These are phyloP conservation scores for Limnephilus rhombicus DNA, from an alignment of 2,888 invertebrate species.

Conservation along the genomic window DNA sequence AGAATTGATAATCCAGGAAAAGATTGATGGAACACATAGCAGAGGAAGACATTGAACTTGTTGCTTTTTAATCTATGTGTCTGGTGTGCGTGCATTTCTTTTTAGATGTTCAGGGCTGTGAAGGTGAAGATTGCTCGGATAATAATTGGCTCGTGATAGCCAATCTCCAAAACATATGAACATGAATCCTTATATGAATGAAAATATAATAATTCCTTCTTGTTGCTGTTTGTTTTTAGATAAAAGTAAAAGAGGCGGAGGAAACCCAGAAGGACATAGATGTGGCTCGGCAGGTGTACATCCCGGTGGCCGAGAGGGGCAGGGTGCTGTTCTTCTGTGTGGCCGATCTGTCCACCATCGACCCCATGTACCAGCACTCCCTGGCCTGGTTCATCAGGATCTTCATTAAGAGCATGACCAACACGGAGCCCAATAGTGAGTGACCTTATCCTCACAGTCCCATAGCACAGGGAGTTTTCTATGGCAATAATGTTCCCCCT, in stretches of 20 bases:
- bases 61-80: too few species aligned
- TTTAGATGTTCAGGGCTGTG: too few species aligned
- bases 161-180: too few species aligned
- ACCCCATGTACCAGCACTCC: conserved; percentile 94
- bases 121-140: too few species aligned
- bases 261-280: conserved; percentile 87
- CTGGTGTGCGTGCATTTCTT: too few species aligned
- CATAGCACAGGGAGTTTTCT: conserved; percentile 60
- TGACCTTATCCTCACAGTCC: neutral
- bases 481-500: conserved; percentile 29
- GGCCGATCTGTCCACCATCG: conserved; percentile 88
- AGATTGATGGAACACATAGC: too few species aligned
- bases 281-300: conserved; percentile 89
- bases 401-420: conserved; percentile 85
- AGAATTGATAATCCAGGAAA: too few species aligned
- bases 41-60: too few species aligned
- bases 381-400: conserved; percentile 92
- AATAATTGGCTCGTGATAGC: too few species aligned
- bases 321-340: conserved; percentile 90
- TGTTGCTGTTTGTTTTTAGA: conserved; percentile 70
- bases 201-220: too few species aligned
- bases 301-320: conserved; percentile 90
- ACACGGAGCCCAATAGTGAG: conserved; percentile 81
- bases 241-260: conserved; percentile 89
- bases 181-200: too few species aligned